Evolutionary conservation across 2,888 invertebrate species (phyloP).

Genomic region (Dicycla oo): DNA sequence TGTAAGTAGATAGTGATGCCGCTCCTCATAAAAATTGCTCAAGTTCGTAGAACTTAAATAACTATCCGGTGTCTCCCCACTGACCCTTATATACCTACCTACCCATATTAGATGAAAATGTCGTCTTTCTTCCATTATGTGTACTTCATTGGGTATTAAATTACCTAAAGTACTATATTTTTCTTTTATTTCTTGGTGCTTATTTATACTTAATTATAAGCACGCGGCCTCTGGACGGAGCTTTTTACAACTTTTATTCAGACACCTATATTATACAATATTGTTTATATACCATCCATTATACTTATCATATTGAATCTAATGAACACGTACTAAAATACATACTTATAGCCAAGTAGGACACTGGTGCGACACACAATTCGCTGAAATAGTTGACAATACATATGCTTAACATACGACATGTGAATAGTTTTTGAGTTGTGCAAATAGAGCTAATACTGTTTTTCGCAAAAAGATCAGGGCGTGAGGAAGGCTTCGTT

Average conservation of each 20-base stretch:
- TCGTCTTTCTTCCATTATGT: constrained; percentile 34
- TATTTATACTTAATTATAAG: constrained; percentile 61
- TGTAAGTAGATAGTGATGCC: constrained; percentile 52
- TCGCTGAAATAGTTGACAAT: constrained; percentile 77
- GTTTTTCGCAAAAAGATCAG: constrained; percentile 79
- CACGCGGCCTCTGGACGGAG: constrained; percentile 78
- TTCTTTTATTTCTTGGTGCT: constrained; percentile 58
- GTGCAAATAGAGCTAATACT: constrained; percentile 76
- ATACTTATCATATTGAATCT: constrained; percentile 66
- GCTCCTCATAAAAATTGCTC: constrained; percentile 21
- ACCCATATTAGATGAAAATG: constrained; percentile 28
- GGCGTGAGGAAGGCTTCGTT: constrained; percentile 86
- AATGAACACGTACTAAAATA: constrained; percentile 66
- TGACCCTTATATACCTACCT: constrained; percentile 19
- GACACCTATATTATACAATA: constrained; percentile 70
- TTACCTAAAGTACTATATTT: constrained; percentile 42
- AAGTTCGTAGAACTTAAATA: constrained; percentile 24
- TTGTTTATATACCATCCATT: constrained; percentile 64
- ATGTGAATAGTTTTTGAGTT: constrained; percentile 91
- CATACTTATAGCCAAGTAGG: constrained; percentile 69
- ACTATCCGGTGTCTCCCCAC: constrained; percentile 33
- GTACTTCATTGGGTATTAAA: constrained; percentile 42
- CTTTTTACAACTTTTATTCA: constrained; percentile 72
- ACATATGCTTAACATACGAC: constrained; percentile 76
- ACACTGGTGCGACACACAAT: constrained; percentile 85